Evolutionary conservation across 2,797 vertebrate genomes (phyloP).

Genomic region (Podarcis siculus): DNA sequence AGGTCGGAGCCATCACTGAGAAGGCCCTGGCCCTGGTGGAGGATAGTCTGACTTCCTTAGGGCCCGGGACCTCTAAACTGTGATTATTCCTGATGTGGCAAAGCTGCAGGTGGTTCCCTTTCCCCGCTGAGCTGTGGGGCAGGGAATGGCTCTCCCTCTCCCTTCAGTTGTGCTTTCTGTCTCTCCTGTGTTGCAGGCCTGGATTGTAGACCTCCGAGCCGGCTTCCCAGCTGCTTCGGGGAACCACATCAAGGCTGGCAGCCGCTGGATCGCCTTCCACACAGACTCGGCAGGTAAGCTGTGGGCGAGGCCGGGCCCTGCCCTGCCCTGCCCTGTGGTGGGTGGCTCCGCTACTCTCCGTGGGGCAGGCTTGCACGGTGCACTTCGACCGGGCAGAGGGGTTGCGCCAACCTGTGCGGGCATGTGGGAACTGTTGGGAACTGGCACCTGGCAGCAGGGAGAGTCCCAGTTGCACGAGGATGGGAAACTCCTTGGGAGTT

Average conservation of each 20-base stretch:
- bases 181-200: conserved; percentile 78
- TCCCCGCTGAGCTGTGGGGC: not conserved
- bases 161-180: not conserved
- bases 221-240: conserved; percentile 81
- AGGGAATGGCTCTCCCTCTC: not conserved
- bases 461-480: not conserved
- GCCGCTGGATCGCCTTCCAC: conserved; percentile 86
- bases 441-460: no score
- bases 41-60: no score
- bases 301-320: accelerated
- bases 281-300: conserved; percentile 86
- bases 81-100: no score
- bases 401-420: not conserved
- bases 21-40: no score
- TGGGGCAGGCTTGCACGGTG: not conserved
- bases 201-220: conserved; percentile 85
- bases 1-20: no score
- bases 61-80: no score
- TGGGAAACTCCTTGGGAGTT: no score
- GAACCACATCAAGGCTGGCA: conserved; percentile 89
- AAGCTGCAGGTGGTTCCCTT: no score
- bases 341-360: not conserved
- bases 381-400: not conserved
- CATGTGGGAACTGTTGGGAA: no score
- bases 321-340: not conserved